Evolutionary conservation across 2,113 vertebrate species (phyloP).

Genomic region (Cephalophus harveyi): DNA sequence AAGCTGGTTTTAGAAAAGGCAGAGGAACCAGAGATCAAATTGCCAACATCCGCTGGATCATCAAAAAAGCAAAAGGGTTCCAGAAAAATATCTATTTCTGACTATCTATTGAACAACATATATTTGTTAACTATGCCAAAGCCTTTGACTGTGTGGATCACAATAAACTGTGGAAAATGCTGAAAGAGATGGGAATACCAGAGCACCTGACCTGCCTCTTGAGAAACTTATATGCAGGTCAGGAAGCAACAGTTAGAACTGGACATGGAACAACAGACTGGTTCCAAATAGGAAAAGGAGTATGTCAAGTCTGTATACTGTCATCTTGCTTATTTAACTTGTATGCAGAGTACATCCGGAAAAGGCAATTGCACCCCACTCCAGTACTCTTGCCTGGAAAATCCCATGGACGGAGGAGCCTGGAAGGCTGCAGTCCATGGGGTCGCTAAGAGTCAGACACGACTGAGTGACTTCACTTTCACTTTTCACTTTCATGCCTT

Average conservation of each 20-base stretch:
- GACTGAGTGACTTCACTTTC: too few species aligned
- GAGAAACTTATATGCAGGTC: neutral
- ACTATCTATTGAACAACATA: neutral
- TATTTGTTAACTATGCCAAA: neutral
- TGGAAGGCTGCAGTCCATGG: too few species aligned
- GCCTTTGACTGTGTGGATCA: neutral
- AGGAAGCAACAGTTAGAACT: neutral
- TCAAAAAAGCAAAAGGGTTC: neutral
- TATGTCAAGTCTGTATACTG: neutral
- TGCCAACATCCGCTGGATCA: neutral
- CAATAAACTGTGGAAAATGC: neutral
- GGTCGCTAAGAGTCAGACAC: fast-evolving
- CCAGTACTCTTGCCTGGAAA: too few species aligned
- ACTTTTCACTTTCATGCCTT: too few species aligned
- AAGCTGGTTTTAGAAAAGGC: neutral
- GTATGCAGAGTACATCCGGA: neutral
- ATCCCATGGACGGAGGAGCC: too few species aligned
- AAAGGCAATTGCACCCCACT: too few species aligned
- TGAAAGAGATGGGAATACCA: neutral
- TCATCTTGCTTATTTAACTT: neutral
- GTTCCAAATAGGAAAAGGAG: neutral
- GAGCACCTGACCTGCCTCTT: neutral
- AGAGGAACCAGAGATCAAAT: neutral
- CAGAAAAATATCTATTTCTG: neutral
- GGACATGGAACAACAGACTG: neutral